phyloP scores from a whole-genome alignment of 2,113 vertebrate genomes.

The Cyprinodon variegatus region DNA sequence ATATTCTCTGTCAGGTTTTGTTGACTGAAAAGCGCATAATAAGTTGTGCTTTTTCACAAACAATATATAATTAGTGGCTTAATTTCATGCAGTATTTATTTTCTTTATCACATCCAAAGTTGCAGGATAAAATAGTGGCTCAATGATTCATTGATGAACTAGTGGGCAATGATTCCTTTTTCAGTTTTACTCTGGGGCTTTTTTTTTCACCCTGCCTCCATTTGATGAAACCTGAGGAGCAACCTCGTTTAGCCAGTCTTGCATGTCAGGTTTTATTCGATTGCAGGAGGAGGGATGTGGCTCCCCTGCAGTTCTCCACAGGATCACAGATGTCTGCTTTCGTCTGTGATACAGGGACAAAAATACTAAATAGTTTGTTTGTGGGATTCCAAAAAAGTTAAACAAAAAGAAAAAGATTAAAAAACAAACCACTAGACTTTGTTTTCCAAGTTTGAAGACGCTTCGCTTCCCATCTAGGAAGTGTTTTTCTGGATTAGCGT shows the following conservation, averaged over 20 bases:
- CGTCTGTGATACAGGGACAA: slow-evolving; percentile 9
- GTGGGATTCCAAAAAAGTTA: not conserved
- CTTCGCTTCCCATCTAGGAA: no score
- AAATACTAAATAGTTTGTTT: slow-evolving; percentile 1
- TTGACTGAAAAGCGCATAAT: slow-evolving; percentile 24
- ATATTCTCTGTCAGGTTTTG: slow-evolving; percentile 31
- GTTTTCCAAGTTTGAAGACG: no score
- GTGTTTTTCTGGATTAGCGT: no score
- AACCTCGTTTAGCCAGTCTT: slow-evolving; percentile 3
- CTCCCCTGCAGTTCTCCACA: slow-evolving; percentile 12
- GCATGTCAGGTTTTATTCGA: slow-evolving; percentile 32
- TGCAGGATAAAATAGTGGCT: slow-evolving; percentile 20
- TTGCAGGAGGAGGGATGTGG: slow-evolving; percentile 11
- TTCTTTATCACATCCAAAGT: slow-evolving; percentile 13
- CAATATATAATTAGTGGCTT: slow-evolving; percentile 15
- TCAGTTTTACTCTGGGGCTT: slow-evolving; percentile 4
- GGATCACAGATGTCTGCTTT: slow-evolving; percentile 11
- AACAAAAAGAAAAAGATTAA: no score
- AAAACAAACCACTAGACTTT: no score
- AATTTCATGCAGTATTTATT: slow-evolving; percentile 35
- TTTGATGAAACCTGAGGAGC: slow-evolving; percentile 19
- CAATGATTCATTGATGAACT: slow-evolving; percentile 25
- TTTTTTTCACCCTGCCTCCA: slow-evolving; percentile 1
- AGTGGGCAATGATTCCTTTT: slow-evolving; percentile 8
- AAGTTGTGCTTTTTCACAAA: slow-evolving; percentile 7